Conservation (phyloP, 2,888 invertebrate genomes). For the Ceriagrion tenellum region DNA sequence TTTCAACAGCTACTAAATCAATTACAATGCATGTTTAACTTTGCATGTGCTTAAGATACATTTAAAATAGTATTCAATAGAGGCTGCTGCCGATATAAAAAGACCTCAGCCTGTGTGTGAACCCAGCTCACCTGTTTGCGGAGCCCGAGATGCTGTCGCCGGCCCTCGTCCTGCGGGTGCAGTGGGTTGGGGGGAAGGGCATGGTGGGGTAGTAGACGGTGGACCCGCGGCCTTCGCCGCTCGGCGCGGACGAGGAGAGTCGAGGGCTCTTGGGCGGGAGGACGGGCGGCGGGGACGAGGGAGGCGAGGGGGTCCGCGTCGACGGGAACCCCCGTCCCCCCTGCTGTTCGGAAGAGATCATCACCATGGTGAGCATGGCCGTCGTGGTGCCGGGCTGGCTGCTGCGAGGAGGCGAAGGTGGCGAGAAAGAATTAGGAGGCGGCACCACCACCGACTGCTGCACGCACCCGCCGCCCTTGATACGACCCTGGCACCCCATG, state of each 20-base stretch:
- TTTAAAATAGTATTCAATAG: too few species aligned
- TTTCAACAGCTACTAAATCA: too few species aligned
- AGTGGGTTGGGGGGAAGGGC: conserved; percentile 41
- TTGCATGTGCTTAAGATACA: too few species aligned
- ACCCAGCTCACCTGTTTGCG: conserved; percentile 27
- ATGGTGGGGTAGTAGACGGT: conserved; percentile 42
- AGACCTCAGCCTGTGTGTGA: too few species aligned
- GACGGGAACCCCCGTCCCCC: conserved; percentile 58
- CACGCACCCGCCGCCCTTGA: conserved; percentile 34
- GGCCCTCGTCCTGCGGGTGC: conserved; percentile 42
- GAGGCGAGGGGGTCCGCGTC: conserved; percentile 48
- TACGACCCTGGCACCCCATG: background rate
- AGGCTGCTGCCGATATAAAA: too few species aligned
- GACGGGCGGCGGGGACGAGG: conserved; percentile 69
- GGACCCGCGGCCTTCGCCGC: conserved; percentile 32
- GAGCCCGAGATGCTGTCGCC: conserved; percentile 9
- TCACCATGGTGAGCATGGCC: conserved; percentile 65
- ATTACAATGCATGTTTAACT: too few species aligned
- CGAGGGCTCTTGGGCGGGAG: conserved; percentile 71
- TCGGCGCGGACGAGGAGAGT: conserved; percentile 70
- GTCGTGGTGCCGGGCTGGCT: conserved; percentile 77
- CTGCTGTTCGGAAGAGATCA: conserved; percentile 61
- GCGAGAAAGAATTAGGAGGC: conserved; percentile 78
- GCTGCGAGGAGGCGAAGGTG: conserved; percentile 79
- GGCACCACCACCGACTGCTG: conserved; percentile 57